phyloP scores from a whole-genome alignment of 2,113 vertebrate species.

The Struthio camelus region DNA sequence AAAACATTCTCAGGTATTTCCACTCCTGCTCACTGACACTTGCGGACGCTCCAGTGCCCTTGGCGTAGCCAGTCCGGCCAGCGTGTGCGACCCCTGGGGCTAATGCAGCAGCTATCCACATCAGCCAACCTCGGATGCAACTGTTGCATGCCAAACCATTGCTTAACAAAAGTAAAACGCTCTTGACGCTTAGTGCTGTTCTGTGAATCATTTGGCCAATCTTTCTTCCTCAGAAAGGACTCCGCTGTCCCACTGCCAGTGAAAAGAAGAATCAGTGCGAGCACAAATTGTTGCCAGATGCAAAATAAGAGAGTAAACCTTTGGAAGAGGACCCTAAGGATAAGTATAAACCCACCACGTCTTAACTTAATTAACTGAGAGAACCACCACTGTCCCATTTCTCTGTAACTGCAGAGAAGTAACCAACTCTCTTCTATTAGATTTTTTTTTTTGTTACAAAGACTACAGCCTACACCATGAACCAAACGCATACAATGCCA shows the following conservation, averaged over 20 bases:
- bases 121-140: constrained; percentile 30
- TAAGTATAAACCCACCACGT: background rate
- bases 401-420: background rate
- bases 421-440: background rate
- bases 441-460: background rate
- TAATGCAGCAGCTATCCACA: constrained; percentile 2
- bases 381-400: background rate
- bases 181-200: constrained; percentile 56
- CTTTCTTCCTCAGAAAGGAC: constrained; percentile 40
- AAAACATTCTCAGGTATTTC: constrained; percentile 25
- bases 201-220: constrained; percentile 49
- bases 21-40: constrained; percentile 35
- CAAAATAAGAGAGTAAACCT: constrained; percentile 17
- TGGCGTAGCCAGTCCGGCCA: too few species aligned
- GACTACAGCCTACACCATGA: background rate
- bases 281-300: constrained; percentile 46
- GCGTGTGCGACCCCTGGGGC: too few species aligned
- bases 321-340: constrained; percentile 22
- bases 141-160: background rate
- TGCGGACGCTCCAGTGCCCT: background rate
- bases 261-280: constrained; percentile 48
- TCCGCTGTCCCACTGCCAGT: constrained; percentile 52
- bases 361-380: background rate
- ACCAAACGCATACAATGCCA: background rate
- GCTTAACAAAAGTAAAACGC: constrained; percentile 60